Evolutionary conservation across 2,888 invertebrate genomes (phyloP).

Genomic region (Netelia fuscicornis): DNA sequence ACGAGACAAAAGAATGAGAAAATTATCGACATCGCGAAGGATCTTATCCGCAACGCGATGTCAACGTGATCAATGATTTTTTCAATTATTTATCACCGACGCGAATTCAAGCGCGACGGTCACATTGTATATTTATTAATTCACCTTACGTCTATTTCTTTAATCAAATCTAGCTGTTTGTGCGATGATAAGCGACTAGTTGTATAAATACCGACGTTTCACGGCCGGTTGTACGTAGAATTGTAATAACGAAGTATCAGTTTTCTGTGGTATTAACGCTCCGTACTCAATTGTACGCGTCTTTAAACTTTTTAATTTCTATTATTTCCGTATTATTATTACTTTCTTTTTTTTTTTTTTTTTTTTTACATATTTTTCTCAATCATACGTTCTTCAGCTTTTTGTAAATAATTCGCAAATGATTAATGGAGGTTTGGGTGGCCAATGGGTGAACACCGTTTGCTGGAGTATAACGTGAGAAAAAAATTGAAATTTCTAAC

Average conservation of each 20-base stretch:
- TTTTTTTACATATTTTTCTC: constrained; percentile 45
- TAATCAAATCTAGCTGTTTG: constrained; percentile 28
- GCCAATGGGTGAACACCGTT: constrained; percentile 44
- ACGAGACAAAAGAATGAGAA: constrained; percentile 14
- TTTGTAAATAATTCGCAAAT: constrained; percentile 77
- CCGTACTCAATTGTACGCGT: constrained; percentile 25
- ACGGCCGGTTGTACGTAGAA: constrained; percentile 17
- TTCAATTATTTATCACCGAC: constrained; percentile 59
- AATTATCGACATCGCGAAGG: constrained; percentile 43
- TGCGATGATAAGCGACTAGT: constrained; percentile 38
- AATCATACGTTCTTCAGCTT: constrained; percentile 8
- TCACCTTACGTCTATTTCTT: constrained; percentile 45
- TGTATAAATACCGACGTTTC: constrained; percentile 25
- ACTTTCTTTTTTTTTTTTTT: constrained; percentile 19
- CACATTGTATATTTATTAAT: constrained; percentile 61
- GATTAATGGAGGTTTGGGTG: constrained; percentile 80
- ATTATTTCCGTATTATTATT: constrained; percentile 22
- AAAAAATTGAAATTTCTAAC: background rate
- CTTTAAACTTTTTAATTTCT: constrained; percentile 15
- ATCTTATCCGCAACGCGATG: constrained; percentile 32
- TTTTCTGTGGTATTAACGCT: constrained; percentile 34
- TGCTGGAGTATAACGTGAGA: background rate
- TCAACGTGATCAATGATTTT: constrained; percentile 67
- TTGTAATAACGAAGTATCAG: constrained; percentile 20
- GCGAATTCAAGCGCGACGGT: background rate